Conservation (phyloP, 2,113 vertebrate genomes). For the Hucho hucho region DNA sequence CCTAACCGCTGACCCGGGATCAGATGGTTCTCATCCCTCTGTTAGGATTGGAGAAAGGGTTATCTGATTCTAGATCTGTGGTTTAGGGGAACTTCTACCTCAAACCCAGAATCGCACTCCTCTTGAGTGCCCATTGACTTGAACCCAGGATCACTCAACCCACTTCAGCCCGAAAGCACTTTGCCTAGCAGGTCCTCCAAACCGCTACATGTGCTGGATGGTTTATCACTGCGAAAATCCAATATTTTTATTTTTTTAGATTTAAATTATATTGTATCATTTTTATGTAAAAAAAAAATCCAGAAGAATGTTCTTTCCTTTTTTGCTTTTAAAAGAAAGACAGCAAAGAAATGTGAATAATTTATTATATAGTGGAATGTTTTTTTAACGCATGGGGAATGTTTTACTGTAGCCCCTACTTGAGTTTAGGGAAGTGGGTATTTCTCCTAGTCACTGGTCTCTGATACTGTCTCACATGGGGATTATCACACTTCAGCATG, state of each 20-base stretch:
- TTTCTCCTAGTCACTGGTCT: background rate
- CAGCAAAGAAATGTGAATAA: slow-evolving; percentile 3
- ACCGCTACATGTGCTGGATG: background rate
- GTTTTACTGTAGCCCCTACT: slow-evolving; percentile 22
- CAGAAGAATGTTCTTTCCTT: slow-evolving; percentile 35
- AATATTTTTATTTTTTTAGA: background rate
- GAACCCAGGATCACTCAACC: background rate
- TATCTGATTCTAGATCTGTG: background rate
- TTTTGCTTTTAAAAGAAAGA: slow-evolving; percentile 17
- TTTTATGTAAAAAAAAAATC: slow-evolving; percentile 12
- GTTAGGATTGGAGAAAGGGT: too few relatives aligned
- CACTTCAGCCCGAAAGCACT: slow-evolving; percentile 14
- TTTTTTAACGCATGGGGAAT: slow-evolving; percentile 55
- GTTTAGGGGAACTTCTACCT: background rate
- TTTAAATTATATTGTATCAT: slow-evolving; percentile 6
- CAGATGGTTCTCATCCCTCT: too few relatives aligned
- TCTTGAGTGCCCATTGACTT: background rate
- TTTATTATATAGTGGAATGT: slow-evolving; percentile 26
- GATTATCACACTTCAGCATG: background rate
- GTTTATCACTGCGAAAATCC: background rate
- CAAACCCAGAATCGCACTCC: background rate
- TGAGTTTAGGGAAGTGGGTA: slow-evolving; percentile 13
- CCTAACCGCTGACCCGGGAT: too few relatives aligned
- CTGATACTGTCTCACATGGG: background rate
- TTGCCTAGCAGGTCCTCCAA: slow-evolving; percentile 7